A percentile compares a stretch with the other conserved stretches of the same genome.
phyloP scores from a whole-genome alignment of 2,113 vertebrate species.

The Mustelus asterias region DNA sequence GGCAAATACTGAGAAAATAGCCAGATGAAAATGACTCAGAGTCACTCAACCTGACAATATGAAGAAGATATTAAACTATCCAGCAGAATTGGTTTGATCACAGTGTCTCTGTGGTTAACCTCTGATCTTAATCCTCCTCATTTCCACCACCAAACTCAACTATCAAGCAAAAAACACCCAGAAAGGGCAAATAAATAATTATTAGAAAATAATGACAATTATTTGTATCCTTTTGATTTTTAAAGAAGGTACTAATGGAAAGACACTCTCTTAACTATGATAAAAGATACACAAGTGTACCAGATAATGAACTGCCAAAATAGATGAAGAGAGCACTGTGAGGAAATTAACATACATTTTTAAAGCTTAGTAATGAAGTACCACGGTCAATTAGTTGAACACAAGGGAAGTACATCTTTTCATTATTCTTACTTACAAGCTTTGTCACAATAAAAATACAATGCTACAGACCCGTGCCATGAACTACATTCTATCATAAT shows the following conservation, averaged over 20 bases:
- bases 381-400: not conserved
- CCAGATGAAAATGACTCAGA: not conserved
- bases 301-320: not conserved
- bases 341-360: not conserved
- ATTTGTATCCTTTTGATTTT: not conserved
- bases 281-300: not conserved
- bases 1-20: not conserved
- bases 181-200: not conserved
- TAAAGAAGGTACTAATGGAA: not conserved
- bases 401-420: not conserved
- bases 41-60: not conserved
- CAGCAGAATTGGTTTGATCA: not conserved
- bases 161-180: not conserved
- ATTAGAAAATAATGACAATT: not conserved
- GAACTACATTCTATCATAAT: not conserved
- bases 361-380: not conserved
- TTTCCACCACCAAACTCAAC: not conserved
- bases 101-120: not conserved
- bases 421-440: not conserved
- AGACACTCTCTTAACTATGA: not conserved
- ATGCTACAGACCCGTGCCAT: not conserved
- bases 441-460: not conserved
- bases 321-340: not conserved
- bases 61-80: not conserved
- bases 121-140: not conserved